Conservation (phyloP, 1,140 invertebrate genomes). For the Aphelinus atriplicis region DNA sequence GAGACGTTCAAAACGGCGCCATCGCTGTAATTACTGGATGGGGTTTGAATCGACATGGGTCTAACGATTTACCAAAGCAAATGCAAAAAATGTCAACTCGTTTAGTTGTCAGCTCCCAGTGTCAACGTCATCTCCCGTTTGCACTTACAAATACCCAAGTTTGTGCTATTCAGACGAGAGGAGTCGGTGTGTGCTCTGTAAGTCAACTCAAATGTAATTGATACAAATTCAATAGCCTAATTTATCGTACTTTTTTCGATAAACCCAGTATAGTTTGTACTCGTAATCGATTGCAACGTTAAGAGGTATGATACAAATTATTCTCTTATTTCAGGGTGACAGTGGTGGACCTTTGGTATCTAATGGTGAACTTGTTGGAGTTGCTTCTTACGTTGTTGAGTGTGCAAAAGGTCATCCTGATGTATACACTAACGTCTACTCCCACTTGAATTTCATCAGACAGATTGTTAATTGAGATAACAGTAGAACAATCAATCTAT, state of each 20-base stretch:
- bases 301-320: too few relatives aligned
- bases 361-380: slow-evolving; percentile 64
- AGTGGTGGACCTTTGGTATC: slow-evolving; percentile 64
- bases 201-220: neutral
- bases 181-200: slow-evolving; percentile 7
- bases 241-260: too few relatives aligned
- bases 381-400: slow-evolving; percentile 65
- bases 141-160: neutral
- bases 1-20: neutral
- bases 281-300: too few relatives aligned
- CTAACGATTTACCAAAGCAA: neutral
- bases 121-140: neutral
- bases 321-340: slow-evolving; percentile 62
- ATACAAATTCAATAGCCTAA: too few relatives aligned
- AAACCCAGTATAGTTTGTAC: too few relatives aligned
- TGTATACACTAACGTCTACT: slow-evolving; percentile 40
- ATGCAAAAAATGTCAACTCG: neutral
- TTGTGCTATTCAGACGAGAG: neutral
- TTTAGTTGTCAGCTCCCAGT: neutral
- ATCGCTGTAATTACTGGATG: neutral
- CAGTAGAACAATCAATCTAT: too few relatives aligned
- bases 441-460: slow-evolving; percentile 1
- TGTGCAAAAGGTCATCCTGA: slow-evolving; percentile 42
- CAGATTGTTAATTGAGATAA: neutral
- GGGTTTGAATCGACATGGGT: neutral